These are phyloP conservation scores for Gallirallus australis DNA, from an alignment of 2,797 vertebrate genomes.

Conservation along the genomic window DNA sequence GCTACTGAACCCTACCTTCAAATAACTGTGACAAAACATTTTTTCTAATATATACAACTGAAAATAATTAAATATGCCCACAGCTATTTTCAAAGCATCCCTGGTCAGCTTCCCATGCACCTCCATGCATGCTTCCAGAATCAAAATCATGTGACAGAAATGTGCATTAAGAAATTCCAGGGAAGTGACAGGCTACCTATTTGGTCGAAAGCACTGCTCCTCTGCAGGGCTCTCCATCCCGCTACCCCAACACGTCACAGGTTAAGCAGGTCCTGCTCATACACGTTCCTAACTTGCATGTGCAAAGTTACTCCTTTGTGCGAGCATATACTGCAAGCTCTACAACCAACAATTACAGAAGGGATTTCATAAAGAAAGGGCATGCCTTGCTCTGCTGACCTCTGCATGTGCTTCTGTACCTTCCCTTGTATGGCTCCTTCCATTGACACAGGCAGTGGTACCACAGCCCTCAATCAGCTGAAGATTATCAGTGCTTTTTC, in stretches of 20 bases:
- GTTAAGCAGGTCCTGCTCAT: not conserved
- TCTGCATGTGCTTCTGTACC: not conserved
- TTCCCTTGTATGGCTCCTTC: too few relatives aligned
- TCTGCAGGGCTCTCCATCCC: not conserved
- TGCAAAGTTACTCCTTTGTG: not conserved
- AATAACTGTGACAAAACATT: not conserved
- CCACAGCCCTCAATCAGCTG: not conserved
- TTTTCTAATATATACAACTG: not conserved
- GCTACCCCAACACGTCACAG: not conserved
- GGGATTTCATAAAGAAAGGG: not conserved
- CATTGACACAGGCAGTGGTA: not conserved
- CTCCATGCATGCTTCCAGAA: not conserved
- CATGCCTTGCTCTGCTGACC: not conserved
- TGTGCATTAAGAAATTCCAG: not conserved
- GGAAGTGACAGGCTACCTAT: not conserved
- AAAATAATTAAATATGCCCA: not conserved
- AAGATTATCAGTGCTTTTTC: not conserved
- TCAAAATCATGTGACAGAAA: not conserved
- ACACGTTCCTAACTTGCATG: accelerated
- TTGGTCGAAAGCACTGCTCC: not conserved
- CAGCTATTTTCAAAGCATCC: not conserved
- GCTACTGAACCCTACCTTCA: not conserved
- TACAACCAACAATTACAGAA: not conserved
- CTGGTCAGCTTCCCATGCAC: not conserved
- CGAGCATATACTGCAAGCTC: not conserved